These are phyloP conservation scores for Trichacis sp. DNA, from an alignment of 2,888 invertebrate species.

Conservation along the genomic window DNA sequence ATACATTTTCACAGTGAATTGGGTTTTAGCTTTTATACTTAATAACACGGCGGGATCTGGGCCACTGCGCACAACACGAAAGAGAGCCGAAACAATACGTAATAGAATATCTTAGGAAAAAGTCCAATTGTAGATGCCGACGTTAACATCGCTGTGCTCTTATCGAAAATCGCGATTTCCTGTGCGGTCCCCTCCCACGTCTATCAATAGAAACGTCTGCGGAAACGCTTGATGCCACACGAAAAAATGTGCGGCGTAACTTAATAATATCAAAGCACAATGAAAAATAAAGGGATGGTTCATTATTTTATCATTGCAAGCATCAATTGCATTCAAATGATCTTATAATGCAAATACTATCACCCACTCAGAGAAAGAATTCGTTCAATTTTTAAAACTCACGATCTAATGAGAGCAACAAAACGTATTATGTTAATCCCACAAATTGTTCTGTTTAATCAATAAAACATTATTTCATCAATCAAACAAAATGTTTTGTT, in stretches of 20 bases:
- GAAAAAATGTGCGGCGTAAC: too few relatives aligned
- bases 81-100: constrained; percentile 54
- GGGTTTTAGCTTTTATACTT: constrained; percentile 37
- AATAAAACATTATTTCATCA: too few relatives aligned
- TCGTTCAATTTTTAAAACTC: too few relatives aligned
- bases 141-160: constrained; percentile 20
- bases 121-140: constrained; percentile 25
- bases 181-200: background rate
- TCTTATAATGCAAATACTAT: too few relatives aligned
- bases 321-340: constrained; percentile 4
- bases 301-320: too few relatives aligned
- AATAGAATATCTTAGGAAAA: constrained; percentile 27
- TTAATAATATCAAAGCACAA: too few relatives aligned
- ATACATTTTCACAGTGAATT: constrained; percentile 36
- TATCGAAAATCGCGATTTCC: constrained; percentile 22
- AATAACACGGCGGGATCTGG: constrained; percentile 51
- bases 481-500: too few relatives aligned
- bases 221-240: background rate
- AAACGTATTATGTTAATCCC: too few relatives aligned
- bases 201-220: constrained; percentile 4
- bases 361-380: too few relatives aligned
- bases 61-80: constrained; percentile 51
- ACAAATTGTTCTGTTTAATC: too few relatives aligned
- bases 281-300: too few relatives aligned
- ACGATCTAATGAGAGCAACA: too few relatives aligned